phyloP scores from a whole-genome alignment of 2,797 vertebrate genomes.

The Philypnodon macrostomus region DNA sequence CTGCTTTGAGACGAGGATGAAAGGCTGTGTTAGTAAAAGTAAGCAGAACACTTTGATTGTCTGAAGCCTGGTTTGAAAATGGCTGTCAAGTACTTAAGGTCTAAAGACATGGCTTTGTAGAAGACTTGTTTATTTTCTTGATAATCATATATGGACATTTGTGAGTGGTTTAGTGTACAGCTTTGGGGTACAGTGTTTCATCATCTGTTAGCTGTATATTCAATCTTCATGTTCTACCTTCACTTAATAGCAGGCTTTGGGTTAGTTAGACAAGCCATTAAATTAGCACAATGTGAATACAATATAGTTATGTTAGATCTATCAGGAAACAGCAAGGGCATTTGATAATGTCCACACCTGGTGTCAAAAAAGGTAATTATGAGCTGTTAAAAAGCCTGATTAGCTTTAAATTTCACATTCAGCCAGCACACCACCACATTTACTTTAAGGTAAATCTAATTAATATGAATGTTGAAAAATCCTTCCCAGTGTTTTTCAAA shows the following conservation, averaged over 20 bases:
- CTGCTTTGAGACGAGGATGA: constrained; percentile 6
- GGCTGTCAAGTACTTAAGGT: constrained; percentile 15
- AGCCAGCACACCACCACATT: background rate
- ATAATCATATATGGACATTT: constrained; percentile 19
- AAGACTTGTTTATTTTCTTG: constrained; percentile 24
- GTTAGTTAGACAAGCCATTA: no score
- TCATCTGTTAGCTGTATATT: constrained; percentile 4
- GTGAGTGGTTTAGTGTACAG: constrained; percentile 9
- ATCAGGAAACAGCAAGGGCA: no score
- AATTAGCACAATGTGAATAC: no score
- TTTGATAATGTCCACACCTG: background rate
- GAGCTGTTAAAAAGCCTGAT: background rate
- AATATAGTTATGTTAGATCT: no score
- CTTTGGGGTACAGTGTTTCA: constrained; percentile 23
- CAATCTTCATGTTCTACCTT: background rate
- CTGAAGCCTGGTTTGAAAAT: constrained; percentile 24
- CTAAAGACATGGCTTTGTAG: constrained; percentile 23
- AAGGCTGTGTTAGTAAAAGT: constrained; percentile 15
- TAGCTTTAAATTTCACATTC: background rate
- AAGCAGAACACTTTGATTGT: constrained; percentile 27
- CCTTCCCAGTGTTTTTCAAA: background rate
- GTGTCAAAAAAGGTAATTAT: background rate
- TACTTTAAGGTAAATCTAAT: background rate
- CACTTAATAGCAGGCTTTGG: background rate
- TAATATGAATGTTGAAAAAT: background rate